Base-by-base conservation (phyloP, 2,113 vertebrate genomes). In the Dendrocopos noguchii region DNA sequence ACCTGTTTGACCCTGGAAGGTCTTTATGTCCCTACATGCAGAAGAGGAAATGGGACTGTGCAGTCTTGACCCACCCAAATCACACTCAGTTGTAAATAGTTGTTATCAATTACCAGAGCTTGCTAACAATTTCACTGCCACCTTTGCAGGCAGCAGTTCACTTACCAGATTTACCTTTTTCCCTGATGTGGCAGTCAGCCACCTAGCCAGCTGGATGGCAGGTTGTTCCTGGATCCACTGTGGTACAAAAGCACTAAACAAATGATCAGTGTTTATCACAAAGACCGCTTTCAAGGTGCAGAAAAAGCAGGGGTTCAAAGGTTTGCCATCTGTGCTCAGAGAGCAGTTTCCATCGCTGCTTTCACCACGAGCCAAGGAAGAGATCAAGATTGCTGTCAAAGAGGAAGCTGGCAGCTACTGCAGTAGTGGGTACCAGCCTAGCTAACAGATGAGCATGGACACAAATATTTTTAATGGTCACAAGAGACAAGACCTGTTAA, bases 21-120 rank as follows among this genome's bases (percentile, higher is more conserved):
- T 39, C 42, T 4, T 0, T 3, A 2, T 0, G 0, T 19, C 42
- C 14, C 65, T 21, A 19, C 4, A 0, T 0, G 10, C 31, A 70
- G 28, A 20, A 71, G 22, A 44, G 18, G 28, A 56, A 74, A 52
- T 3, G 25, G 39, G 14, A 60, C 25, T 0, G 22, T 4, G 8
- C 31, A 29, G 9, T 2, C 31, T 12, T 2, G 1, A 80, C 12
- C 18, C 18, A 60, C 42, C 57, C 72, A 68, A 81, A 64, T 10
- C 28, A 16, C 33, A 16, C 1, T 4, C 3, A 52, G 18, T 9
- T 11, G 33, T 36, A 36, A 33, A n/a, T 9, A 80, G 61, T 47
- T 75, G 33, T 9, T 65, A 24, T 9, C 80, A 61, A 10, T 57
- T 29, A 57, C 6, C 61, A n/a, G 17, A 42, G 28, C 57, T 14